Evolutionary conservation across 2,888 invertebrate genomes (phyloP), one percentile per base, ranked within the genome.

Genomic region (Lasioglossum oenotherae): DNA sequence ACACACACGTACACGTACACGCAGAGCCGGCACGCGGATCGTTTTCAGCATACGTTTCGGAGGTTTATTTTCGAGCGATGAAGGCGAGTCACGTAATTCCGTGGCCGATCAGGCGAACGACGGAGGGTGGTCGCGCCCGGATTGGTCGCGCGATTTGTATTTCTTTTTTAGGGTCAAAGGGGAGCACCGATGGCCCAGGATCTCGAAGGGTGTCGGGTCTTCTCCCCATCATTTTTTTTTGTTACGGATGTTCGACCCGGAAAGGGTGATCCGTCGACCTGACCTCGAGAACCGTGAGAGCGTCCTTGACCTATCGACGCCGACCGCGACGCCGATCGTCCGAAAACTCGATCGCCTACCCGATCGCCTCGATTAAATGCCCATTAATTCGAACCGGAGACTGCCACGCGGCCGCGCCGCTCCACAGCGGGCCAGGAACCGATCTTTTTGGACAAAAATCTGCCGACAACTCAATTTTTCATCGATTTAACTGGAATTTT

Each of bases 301-400:
- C 92, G 95, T 94, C 95, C 95, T 95, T 95, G 95, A 95, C 95
- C 95, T 95, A 95, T 95, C 94, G 94, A 93, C 94, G 94, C 91
- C 91, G 92, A 91, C 92, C 93, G 92, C 92, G 91, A 89, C 92
- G 91, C 87, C 89, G 84, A 81, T 87, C 88, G 88, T 81, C 90
- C 91, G 91, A 92, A 85, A 87, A 84, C 88, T 49, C 31, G 10
- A 60, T 88, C 79, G 84, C 83, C 82, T 81, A 14, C 46, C 16
- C 44, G n/a, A 38, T n/a, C 41, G 27, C 8, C 27, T 60, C 38
- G 44, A n/a, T 23, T 31, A 67, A 60, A 41, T 16, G 27, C 27
- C 27, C 12, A 35, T 71, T 23, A 8, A 44, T 12, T 27, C 27
- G 38, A 19, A 23, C 16, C 57, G 67, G 23, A 5, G 53, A 19